Percentiles rank a stretch among this genome's conserved stretches.
phyloP scores from a whole-genome alignment of 2,888 invertebrate species.

The Globia sparganii region DNA sequence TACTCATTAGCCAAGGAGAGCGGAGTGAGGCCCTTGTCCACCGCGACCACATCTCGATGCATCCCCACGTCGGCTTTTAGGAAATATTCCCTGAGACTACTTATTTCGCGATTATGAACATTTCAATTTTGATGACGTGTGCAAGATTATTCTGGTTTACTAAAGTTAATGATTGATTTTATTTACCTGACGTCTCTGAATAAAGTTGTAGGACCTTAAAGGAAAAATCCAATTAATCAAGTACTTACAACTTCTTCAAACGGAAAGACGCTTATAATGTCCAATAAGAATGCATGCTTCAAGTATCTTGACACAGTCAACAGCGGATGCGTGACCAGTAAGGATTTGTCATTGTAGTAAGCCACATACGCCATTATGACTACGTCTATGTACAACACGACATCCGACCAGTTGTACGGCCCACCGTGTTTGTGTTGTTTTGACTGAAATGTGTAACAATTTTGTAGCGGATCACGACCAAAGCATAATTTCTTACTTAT shows the following conservation, averaged over 20 bases:
- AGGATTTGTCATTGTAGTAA: constrained; percentile 84
- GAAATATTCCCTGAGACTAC: neutral
- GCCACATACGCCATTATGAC: constrained; percentile 87
- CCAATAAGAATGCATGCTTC: constrained; percentile 82
- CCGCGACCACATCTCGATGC: neutral
- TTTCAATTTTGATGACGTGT: neutral
- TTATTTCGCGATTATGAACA: neutral
- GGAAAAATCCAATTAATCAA: neutral
- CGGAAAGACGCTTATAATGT: constrained; percentile 84
- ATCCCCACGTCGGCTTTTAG: neutral
- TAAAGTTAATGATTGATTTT: neutral
- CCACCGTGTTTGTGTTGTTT: constrained; percentile 73
- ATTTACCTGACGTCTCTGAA: neutral
- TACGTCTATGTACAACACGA: constrained; percentile 82
- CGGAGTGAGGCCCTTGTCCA: neutral
- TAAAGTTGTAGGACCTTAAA: neutral
- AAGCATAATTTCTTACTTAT: neutral
- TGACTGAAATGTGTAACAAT: constrained; percentile 71
- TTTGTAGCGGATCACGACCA: neutral
- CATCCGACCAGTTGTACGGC: constrained; percentile 74
- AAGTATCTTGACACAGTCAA: constrained; percentile 83
- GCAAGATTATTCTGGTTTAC: neutral
- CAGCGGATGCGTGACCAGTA: constrained; percentile 87
- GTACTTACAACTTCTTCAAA: constrained; percentile 82
- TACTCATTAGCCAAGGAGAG: neutral